Evolutionary conservation across 2,113 vertebrate species (phyloP), one percentile per base, ranked within the genome.

Genomic region (Tyto alba): DNA sequence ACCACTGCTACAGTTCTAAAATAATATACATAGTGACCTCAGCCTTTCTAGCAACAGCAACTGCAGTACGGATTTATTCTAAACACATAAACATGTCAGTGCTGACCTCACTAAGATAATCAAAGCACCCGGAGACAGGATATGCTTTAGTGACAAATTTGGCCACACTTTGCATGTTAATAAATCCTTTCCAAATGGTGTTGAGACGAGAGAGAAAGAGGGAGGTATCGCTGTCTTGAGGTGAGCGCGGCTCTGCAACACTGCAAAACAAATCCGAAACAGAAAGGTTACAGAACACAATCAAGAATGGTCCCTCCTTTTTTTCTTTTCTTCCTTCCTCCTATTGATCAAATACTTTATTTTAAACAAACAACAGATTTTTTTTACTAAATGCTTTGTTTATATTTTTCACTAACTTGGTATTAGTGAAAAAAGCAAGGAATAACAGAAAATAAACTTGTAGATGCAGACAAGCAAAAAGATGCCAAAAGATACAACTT

Each of bases 91-190:
- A 91, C 43, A 56, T 6, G 32, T 63, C 77, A 57, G 86, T 73
- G 96, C 98, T 96, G 97, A 99, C 99, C 99, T 98, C 98, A 97
- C 99, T 99, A 63, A 99, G 98, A 66, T 98, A 98, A 95, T 99
- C 99, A 74, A 98, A 98, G 89, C 98, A 98, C 82, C 99, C 99
- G 68, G 99, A 99, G 71, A 99, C 99, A 63, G 99, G 98, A 96
- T 99, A 99, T 14, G 98, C 99, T 95, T 99, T 99, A 67, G 99
- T 99, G 95, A 99, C 98, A 98, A 99, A 99, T 97, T 99, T 99
- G n/a, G 99, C 98, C 73, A 99, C 99, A 23, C 98, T 98, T 13
- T 99, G 98, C 99, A 99, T 99, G 97, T 99, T 99, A 91, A 99
- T 98, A 92, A 99, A 99, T 82, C 99, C 99, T 98, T 99, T 99